Conservation (phyloP, 2,888 invertebrate species). For the Volucella zonaria region DNA sequence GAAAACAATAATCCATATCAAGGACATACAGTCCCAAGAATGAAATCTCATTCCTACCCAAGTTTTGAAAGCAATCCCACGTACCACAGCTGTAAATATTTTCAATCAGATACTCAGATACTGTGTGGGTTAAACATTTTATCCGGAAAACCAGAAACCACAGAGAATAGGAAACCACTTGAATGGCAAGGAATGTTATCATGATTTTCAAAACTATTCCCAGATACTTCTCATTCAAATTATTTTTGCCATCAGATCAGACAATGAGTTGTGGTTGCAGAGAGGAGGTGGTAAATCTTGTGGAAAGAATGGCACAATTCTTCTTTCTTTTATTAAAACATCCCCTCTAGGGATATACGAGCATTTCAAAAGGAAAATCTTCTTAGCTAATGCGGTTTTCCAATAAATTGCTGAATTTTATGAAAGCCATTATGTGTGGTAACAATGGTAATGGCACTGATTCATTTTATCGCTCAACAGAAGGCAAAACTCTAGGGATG, state of each 20-base stretch:
- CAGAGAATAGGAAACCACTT: conserved; percentile 21
- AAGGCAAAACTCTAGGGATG: too few relatives aligned
- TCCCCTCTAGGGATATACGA: not conserved
- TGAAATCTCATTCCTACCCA: conserved; percentile 2
- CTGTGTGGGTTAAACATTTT: too few relatives aligned
- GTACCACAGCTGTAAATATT: not conserved
- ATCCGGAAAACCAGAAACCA: not conserved
- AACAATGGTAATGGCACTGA: conserved; percentile 31
- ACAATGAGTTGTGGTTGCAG: conserved; percentile 18
- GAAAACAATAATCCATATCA: too few relatives aligned
- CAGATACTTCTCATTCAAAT: conserved; percentile 27
- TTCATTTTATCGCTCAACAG: too few relatives aligned
- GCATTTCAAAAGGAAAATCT: conserved; percentile 34
- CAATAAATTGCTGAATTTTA: conserved; percentile 58
- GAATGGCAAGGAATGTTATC: conserved; percentile 33
- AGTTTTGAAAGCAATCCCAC: not conserved
- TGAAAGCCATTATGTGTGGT: conserved; percentile 43
- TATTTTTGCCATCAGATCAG: conserved; percentile 34
- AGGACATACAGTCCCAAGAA: not conserved
- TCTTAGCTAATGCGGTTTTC: conserved; percentile 51
- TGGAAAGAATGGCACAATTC: not conserved
- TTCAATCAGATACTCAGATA: not conserved
- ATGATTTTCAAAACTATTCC: conserved; percentile 59
- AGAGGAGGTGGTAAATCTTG: not conserved
- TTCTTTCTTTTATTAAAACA: not conserved